Evolutionary conservation across 2,113 vertebrate species (phyloP).

Genomic region (Nymphicus hollandicus): DNA sequence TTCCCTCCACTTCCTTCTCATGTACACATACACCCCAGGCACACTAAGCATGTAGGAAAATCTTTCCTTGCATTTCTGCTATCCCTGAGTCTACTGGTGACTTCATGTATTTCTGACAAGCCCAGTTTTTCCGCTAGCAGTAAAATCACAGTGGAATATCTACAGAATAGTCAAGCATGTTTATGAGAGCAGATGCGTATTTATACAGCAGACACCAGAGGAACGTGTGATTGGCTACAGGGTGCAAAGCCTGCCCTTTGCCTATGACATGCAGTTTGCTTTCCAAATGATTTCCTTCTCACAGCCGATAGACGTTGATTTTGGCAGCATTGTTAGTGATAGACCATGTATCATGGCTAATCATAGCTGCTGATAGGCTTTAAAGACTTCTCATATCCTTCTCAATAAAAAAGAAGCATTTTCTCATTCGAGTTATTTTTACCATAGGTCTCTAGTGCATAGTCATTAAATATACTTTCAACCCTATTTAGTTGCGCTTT

Average conservation of each 20-base stretch:
- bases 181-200: constrained; percentile 28
- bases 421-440: constrained; percentile 22
- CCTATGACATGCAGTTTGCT: constrained; percentile 46
- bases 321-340: constrained; percentile 60
- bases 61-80: not conserved
- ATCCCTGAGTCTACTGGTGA: not conserved
- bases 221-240: not conserved
- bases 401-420: not conserved
- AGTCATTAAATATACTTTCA: constrained; percentile 15
- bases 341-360: constrained; percentile 49
- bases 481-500: not conserved
- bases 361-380: constrained; percentile 53
- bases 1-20: not conserved
- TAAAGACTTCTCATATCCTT: constrained; percentile 30
- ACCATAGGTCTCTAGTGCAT: not conserved
- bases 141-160: constrained; percentile 24
- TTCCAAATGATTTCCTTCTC: constrained; percentile 59
- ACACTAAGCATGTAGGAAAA: not conserved
- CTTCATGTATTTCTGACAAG: not conserved
- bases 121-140: not conserved
- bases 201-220: constrained; percentile 40
- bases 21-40: not conserved
- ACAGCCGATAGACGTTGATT: constrained; percentile 50
- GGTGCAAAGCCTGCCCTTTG: constrained; percentile 46
- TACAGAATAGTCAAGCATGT: not conserved